These are phyloP conservation scores for Monopterus albus DNA, from an alignment of 2,113 vertebrate species.

Conservation along the genomic window DNA sequence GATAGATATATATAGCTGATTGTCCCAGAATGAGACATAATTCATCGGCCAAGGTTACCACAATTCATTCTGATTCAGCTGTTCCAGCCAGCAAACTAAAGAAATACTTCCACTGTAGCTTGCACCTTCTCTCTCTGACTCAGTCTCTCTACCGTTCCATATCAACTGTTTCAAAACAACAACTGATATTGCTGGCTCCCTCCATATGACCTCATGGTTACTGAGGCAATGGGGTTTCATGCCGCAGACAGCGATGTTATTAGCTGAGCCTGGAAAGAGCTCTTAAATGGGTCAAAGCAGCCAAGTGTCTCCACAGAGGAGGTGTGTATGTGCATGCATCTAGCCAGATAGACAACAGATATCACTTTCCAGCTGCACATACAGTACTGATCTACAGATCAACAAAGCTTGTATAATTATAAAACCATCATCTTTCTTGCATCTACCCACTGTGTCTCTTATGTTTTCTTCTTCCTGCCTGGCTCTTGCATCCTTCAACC, in stretches of 20 bases:
- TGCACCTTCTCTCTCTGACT: conserved; percentile 30
- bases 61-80: background rate
- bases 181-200: conserved; percentile 62
- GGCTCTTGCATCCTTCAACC: conserved; percentile 34
- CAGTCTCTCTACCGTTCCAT: conserved; percentile 25
- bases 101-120: no score
- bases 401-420: conserved; percentile 32
- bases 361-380: conserved; percentile 31
- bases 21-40: no score
- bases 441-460: conserved; percentile 31
- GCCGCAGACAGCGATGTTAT: conserved; percentile 65
- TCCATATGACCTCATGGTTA: conserved; percentile 79
- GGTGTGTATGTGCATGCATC: conserved; percentile 43
- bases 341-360: conserved; percentile 23
- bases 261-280: conserved; percentile 67
- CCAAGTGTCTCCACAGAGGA: conserved; percentile 75
- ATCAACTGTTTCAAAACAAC: conserved; percentile 70
- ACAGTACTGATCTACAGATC: conserved; percentile 23
- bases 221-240: conserved; percentile 80
- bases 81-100: conserved; percentile 8
- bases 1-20: no score
- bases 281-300: conserved; percentile 82
- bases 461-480: conserved; percentile 32
- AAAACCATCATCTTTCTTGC: conserved; percentile 25
- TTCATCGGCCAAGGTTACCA: no score